Evolutionary conservation across 2,113 vertebrate species (phyloP).

Genomic region (Struthidea cinerea): DNA sequence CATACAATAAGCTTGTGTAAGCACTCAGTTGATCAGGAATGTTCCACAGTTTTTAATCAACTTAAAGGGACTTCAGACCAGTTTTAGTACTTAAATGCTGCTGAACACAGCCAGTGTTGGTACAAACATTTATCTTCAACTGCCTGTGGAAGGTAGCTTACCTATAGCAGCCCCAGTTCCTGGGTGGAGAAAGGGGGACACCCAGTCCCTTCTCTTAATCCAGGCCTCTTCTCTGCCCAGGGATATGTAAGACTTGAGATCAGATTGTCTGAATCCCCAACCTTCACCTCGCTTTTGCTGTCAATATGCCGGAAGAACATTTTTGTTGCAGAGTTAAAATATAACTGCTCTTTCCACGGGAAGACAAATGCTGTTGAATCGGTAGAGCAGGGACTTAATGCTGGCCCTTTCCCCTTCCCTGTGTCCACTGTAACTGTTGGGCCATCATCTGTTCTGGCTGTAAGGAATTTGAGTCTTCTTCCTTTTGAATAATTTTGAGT

Average conservation of each 20-base stretch:
- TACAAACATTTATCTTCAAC: not conserved
- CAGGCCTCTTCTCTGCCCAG: not conserved
- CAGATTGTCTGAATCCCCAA: not conserved
- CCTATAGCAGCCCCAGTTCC: not conserved
- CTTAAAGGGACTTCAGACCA: not conserved
- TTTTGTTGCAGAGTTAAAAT: not conserved
- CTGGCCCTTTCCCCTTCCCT: not conserved
- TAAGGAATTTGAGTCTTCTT: not conserved
- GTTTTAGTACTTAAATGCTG: not conserved
- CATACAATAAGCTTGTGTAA: not conserved
- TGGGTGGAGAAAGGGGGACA: fast-evolving
- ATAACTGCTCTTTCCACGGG: not conserved
- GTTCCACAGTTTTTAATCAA: not conserved
- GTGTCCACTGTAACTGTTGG: not conserved
- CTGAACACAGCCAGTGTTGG: not conserved
- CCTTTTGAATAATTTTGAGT: not conserved
- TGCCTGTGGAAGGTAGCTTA: not conserved
- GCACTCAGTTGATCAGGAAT: not conserved
- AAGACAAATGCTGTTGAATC: not conserved
- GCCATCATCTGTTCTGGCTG: not conserved
- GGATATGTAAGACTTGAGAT: not conserved
- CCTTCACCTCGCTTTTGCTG: not conserved
- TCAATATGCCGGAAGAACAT: not conserved
- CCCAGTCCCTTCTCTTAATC: not conserved
- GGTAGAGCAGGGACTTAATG: not conserved